A percentile compares a stretch with the other conserved stretches of the same genome.
phyloP scores from a whole-genome alignment of 1,140 invertebrate species.

The Brachionus sp. region DNA sequence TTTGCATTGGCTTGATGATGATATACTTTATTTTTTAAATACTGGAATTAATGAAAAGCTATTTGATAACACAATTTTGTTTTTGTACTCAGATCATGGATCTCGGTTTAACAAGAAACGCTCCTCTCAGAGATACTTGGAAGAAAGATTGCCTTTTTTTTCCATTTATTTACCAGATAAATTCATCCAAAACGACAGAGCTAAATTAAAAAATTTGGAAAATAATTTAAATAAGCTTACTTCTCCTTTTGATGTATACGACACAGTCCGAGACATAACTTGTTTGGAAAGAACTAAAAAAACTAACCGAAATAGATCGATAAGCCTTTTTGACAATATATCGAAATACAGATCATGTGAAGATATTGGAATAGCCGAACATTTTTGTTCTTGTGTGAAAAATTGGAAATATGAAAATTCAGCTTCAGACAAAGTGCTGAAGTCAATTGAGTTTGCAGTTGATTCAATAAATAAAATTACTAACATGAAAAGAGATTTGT shows the following conservation, averaged over 20 bases:
- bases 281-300: not conserved
- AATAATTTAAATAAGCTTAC: constrained; percentile 63
- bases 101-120: constrained; percentile 48
- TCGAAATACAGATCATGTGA: constrained; percentile 71
- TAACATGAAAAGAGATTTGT: constrained; percentile 63
- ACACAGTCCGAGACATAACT: constrained; percentile 64
- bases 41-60: constrained; percentile 24
- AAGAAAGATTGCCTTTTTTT: constrained; percentile 36
- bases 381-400: constrained; percentile 86
- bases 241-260: constrained; percentile 77
- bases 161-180: constrained; percentile 11
- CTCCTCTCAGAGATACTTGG: not conserved
- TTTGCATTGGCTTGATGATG: not conserved
- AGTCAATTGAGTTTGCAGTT: constrained; percentile 64
- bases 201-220: not conserved
- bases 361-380: constrained; percentile 82
- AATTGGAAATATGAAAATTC: constrained; percentile 65
- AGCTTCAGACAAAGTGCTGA: constrained; percentile 55
- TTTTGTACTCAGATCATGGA: constrained; percentile 53
- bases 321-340: constrained; percentile 65
- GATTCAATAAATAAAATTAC: constrained; percentile 68
- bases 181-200: not conserved
- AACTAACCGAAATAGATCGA: not conserved
- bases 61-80: constrained; percentile 49
- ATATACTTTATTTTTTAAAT: not conserved